These are phyloP conservation scores for Pelosia muscerda DNA, from an alignment of 2,888 invertebrate genomes.

Conservation along the genomic window DNA sequence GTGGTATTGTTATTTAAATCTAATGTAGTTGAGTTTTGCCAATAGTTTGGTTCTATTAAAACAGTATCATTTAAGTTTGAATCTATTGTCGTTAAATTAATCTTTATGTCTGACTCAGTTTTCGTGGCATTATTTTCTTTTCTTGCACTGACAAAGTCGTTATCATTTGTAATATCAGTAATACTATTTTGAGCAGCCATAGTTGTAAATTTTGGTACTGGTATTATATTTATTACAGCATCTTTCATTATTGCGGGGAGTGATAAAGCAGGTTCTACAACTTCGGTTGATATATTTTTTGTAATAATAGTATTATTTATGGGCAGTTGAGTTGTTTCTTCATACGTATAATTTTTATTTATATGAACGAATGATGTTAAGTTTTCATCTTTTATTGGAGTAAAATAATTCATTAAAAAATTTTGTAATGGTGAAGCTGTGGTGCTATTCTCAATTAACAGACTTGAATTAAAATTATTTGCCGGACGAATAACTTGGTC, in stretches of 20 bases:
- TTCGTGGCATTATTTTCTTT: not conserved
- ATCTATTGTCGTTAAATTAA: not conserved
- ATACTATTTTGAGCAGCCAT: not conserved
- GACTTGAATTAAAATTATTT: not conserved
- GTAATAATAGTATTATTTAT: not conserved
- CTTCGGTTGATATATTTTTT: not conserved
- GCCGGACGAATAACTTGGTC: not conserved
- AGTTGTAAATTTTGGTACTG: not conserved
- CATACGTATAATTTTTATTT: not conserved
- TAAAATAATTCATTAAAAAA: not conserved
- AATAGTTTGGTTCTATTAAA: not conserved
- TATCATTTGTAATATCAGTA: not conserved
- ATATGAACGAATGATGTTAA: no score
- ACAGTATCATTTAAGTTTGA: not conserved
- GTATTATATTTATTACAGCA: not conserved
- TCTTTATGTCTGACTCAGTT: not conserved
- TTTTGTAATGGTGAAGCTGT: not conserved
- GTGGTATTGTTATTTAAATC: not conserved
- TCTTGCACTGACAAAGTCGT: not conserved
- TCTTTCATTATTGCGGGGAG: not conserved
- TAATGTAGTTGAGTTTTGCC: not conserved
- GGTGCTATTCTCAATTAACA: not conserved
- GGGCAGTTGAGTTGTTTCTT: not conserved
- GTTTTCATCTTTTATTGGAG: not conserved
- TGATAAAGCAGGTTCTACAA: not conserved